Evolutionary conservation across 2,797 vertebrate species (phyloP).

Genomic region (Euphonia xanthogaster): DNA sequence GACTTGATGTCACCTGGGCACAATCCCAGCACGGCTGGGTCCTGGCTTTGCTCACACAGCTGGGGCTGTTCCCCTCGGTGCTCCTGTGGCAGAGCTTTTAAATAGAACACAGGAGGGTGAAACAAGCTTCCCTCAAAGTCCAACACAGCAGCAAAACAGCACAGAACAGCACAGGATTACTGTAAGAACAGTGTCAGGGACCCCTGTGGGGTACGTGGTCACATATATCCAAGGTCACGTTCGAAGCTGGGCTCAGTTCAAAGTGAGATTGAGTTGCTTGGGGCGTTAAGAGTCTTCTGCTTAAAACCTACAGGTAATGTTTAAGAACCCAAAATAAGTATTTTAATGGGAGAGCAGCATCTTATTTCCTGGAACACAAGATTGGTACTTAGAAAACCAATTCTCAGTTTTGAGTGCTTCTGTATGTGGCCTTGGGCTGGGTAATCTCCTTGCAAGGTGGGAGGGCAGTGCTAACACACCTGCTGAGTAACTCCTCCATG

Average conservation of each 20-base stretch:
- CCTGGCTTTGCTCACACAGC: rapidly evolving
- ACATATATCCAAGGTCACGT: rapidly evolving
- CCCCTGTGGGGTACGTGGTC: not conserved
- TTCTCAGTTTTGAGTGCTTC: not conserved
- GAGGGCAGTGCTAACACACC: not conserved
- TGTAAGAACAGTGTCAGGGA: not conserved
- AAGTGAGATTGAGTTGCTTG: not conserved
- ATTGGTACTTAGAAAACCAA: not conserved
- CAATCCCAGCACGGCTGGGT: rapidly evolving
- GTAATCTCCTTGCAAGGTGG: not conserved
- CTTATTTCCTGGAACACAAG: not conserved
- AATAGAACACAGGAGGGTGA: not conserved
- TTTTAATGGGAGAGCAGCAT: not conserved
- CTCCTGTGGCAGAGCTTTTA: not conserved
- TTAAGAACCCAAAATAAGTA: not conserved
- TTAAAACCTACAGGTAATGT: not conserved
- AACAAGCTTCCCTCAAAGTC: not conserved
- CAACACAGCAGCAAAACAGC: not conserved
- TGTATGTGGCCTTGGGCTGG: not conserved
- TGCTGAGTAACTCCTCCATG: not conserved
- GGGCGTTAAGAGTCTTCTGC: not conserved
- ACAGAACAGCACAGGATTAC: not conserved
- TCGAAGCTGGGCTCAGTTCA: not conserved
- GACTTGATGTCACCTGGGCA: not conserved
- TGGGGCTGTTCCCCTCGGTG: not conserved